phyloP scores from a whole-genome alignment of 2,113 vertebrate genomes.

The Pipra filicauda region DNA sequence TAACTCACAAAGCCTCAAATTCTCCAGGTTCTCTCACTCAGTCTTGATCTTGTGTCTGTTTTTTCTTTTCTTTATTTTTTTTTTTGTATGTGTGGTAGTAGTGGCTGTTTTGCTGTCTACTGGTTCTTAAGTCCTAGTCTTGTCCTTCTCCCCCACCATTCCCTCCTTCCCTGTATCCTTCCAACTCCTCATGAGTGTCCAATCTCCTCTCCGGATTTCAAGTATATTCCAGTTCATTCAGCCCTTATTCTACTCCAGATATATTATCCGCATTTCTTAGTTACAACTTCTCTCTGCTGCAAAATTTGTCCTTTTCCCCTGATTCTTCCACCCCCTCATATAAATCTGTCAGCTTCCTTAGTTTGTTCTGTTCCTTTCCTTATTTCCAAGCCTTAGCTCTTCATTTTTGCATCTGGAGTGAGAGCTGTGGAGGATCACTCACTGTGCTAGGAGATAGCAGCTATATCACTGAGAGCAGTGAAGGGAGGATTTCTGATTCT shows the following conservation, averaged over 20 bases:
- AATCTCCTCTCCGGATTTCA: neutral
- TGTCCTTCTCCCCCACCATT: neutral
- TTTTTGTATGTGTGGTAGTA: neutral
- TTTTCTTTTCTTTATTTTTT: neutral
- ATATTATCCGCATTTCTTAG: neutral
- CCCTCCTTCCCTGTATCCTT: neutral
- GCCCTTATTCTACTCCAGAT: neutral
- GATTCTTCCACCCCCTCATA: neutral
- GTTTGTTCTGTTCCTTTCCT: neutral
- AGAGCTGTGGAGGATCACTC: neutral
- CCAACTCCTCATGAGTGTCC: neutral
- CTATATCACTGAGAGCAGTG: neutral
- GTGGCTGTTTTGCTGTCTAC: neutral
- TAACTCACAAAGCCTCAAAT: neutral
- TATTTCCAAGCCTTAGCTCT: neutral
- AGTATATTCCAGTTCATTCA: neutral
- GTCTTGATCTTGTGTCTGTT: neutral
- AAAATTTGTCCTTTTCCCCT: constrained; percentile 22
- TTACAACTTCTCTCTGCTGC: neutral
- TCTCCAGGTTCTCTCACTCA: neutral
- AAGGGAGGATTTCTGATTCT: neutral
- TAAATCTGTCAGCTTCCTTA: neutral
- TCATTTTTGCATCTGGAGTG: neutral
- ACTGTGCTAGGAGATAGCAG: neutral
- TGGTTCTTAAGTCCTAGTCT: neutral